Evolutionary conservation across 2,113 vertebrate species (phyloP).

Genomic region (Echinops telfairi): DNA sequence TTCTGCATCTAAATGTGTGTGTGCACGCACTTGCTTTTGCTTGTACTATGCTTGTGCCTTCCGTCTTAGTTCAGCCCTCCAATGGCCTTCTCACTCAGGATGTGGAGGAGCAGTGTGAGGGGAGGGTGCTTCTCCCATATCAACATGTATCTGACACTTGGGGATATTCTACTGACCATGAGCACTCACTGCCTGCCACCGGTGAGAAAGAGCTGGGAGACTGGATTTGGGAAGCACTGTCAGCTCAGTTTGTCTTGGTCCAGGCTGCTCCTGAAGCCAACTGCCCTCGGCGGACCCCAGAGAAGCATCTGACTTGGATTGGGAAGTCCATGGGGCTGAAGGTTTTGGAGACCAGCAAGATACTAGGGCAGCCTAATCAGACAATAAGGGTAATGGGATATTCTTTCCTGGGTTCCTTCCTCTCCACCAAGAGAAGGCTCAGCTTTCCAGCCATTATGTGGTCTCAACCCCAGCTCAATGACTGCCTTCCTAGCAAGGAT

Average conservation of each 20-base stretch:
- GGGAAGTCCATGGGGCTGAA: background rate
- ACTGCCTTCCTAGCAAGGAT: background rate
- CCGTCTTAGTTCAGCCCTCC: background rate
- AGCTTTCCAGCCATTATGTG: background rate
- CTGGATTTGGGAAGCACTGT: background rate
- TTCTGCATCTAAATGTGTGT: background rate
- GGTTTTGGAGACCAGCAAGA: too few species aligned
- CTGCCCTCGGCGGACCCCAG: too few species aligned
- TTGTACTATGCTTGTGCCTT: background rate
- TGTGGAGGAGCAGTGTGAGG: background rate
- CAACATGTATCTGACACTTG: background rate
- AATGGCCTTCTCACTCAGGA: background rate
- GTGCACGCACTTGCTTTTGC: too few species aligned
- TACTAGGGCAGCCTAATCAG: background rate
- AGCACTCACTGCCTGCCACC: background rate
- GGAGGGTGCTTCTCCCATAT: background rate
- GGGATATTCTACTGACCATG: accelerated
- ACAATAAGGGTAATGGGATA: background rate
- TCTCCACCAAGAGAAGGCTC: background rate
- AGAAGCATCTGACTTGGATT: background rate
- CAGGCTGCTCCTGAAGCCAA: background rate
- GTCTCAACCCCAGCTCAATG: background rate
- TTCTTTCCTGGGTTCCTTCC: background rate
- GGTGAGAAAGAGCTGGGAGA: background rate
- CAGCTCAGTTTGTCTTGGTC: too few species aligned